Base-by-base conservation (phyloP, 2,888 invertebrate species). In the Brachyptera putata region DNA sequence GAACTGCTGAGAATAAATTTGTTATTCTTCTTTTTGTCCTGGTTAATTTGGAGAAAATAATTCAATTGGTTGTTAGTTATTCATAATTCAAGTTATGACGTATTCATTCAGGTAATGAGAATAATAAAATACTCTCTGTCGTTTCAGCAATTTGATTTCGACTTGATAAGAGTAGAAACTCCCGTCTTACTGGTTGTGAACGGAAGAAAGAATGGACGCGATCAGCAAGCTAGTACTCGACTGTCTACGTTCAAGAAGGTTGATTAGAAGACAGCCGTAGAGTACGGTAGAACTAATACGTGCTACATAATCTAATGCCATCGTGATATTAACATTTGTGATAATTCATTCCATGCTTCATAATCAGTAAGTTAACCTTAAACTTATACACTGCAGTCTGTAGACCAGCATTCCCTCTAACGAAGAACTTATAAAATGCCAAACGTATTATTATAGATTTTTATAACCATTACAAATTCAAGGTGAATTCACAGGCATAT, bases 161-260 rank as follows among this genome's bases (percentile, higher is more conserved):
- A 80, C 67, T 84, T 86, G 56, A 83, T 92, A 61, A 81, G 91
- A 59, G 85, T 92, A n/a, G 87, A 89, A 74, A 86, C 84, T 63
- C 92, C 92, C 0, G 73, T 87, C 65, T 75, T 82, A 30, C 74
- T 92, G 67, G 82, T 89, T 11, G 84, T 92, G 43, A 92, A 92
- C 72, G 87, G 89, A 0, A 84, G 84, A 69, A 84, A 86, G 67
- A 76, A 86, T n/a, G 80, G 81, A n/a, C 77, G 78, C 56, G 80
- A 83, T 65, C 82, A 85, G 68, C 82, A 82, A 72, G 87, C 86
- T 0, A 78, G 81, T 67, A 83, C 84, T 3, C 79, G 81, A 66
- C 80, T 86, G 64, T 82, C 83, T 2, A 84, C 84, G 67, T 84
- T 83, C 21, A 84, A 83, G 69, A 85, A 84, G 72, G 78, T 76